Evolutionary conservation across 2,888 invertebrate species (phyloP).

Genomic region (Orchesellides sinensis): DNA sequence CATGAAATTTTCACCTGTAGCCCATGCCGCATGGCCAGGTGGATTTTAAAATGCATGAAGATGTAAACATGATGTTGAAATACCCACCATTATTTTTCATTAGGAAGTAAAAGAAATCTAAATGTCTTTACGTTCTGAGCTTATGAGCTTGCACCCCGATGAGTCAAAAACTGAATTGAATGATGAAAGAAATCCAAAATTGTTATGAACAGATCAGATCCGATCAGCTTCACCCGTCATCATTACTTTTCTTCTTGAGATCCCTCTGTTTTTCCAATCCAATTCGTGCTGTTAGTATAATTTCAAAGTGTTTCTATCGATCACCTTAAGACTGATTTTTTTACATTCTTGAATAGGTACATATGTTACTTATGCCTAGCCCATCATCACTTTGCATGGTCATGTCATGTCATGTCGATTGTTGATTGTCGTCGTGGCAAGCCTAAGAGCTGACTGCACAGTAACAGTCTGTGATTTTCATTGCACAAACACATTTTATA

Average conservation of each 20-base stretch:
- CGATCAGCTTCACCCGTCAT: slow-evolving; percentile 35
- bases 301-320: slow-evolving; percentile 24
- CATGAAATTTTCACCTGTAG: slow-evolving; percentile 35
- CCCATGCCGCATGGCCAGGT: slow-evolving; percentile 9
- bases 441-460: neutral
- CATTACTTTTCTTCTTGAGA: slow-evolving; percentile 6
- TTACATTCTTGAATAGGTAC: too few species aligned
- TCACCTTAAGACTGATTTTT: neutral
- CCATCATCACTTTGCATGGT: slow-evolving; percentile 55
- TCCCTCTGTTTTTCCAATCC: slow-evolving; percentile 48
- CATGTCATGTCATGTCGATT: slow-evolving; percentile 53
- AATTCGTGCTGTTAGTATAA: slow-evolving; percentile 57
- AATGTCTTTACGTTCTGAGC: neutral
- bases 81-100: neutral
- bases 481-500: slow-evolving; percentile 29
- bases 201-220: slow-evolving; percentile 56
- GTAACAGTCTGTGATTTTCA: neutral
- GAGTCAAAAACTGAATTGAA: slow-evolving; percentile 38
- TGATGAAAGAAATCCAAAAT: slow-evolving; percentile 57
- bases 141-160: slow-evolving; percentile 48
- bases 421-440: slow-evolving; percentile 53
- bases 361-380: slow-evolving; percentile 27
- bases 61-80: slow-evolving; percentile 16
- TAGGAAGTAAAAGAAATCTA: slow-evolving; percentile 1
- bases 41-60: slow-evolving; percentile 32